Evolutionary conservation across 1,140 invertebrate genomes (phyloP).

Genomic region (Aphidius ervi): DNA sequence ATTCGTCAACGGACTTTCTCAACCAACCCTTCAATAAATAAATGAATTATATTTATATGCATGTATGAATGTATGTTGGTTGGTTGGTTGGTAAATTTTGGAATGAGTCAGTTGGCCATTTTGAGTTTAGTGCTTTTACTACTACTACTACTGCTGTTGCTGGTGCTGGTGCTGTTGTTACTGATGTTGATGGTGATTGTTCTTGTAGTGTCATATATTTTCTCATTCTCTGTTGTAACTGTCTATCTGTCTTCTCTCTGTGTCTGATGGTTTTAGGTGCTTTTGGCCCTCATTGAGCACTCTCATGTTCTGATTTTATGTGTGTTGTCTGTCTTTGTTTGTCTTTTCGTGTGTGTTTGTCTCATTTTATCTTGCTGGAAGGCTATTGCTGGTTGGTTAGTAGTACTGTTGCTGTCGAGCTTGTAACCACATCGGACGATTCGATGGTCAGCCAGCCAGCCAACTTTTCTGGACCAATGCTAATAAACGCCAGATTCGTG

Average conservation of each 20-base stretch:
- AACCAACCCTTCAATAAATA: constrained; percentile 7
- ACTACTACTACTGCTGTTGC: constrained; percentile 11
- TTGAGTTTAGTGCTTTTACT: constrained; percentile 41
- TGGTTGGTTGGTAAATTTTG: constrained; percentile 27
- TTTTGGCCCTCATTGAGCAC: too few species aligned
- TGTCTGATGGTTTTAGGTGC: too few species aligned
- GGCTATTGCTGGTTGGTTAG: constrained; percentile 25
- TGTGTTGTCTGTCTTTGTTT: neutral
- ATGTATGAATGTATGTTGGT: constrained; percentile 13
- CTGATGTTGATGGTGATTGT: neutral
- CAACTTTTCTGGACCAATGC: constrained; percentile 22
- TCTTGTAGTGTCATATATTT: neutral
- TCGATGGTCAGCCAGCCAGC: constrained; percentile 33
- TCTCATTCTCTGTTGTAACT: neutral
- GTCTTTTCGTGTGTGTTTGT: constrained; percentile 5
- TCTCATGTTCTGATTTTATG: too few species aligned
- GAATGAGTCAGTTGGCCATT: constrained; percentile 40
- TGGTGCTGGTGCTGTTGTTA: neutral
- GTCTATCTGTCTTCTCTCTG: neutral
- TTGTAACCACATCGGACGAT: constrained; percentile 27
- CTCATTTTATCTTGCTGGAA: neutral
- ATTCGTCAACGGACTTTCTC: constrained; percentile 6
- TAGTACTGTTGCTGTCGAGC: constrained; percentile 11
- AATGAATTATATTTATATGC: neutral
- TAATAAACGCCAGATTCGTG: constrained; percentile 42